Evolutionary conservation across 2,888 invertebrate species (phyloP), one percentile per base, ranked within the genome.

Genomic region (Caenorhabditis sp.): DNA sequence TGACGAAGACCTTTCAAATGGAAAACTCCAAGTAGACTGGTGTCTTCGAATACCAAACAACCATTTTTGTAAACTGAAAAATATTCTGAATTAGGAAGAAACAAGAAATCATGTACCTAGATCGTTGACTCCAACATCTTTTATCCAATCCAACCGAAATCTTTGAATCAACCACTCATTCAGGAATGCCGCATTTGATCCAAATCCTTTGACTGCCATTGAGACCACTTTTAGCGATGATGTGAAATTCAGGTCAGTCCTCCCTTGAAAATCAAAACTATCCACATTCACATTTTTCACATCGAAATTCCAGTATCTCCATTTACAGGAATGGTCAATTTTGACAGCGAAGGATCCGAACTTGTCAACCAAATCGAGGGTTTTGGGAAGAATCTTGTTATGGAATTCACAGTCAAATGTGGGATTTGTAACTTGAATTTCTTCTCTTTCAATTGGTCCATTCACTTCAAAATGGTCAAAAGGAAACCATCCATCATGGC

Each of bases 281-380:
- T 38, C 28, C 4, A 61, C 10, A 47, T 72, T 31, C 10, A 74
- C 16, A 22, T 74, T 51, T 6, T 51, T 26, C 6, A 51, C 31
- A 56, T 74, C 64, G 22, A 74, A 74, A 63, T 74, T 74, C 74
- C 74, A 74, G 14, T 74, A 74, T 54, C 51, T 74, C 74, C 74
- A 74, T 8, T 41, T 10, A 19, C 74, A 74, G 2, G 14, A 8
- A 26, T 38, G 41, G 38, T 74, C 56, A 6, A 74, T 49, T 51
- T 28, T 19, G n/a, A 74, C 63, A 10, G 54, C 63, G 26, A 74
- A 54, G 16, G 74, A 74, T 38, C 74, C 74, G 10, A 28, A 74
- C 28, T 19, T 38, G 38, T 74, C 63, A 54, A 74, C 22, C n/a
- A 73, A 44, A 12, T 35, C 7, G 7, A 31, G 12, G 2, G 22